A percentile compares a stretch with the other conserved stretches of the same genome.
Evolutionary conservation across 2,888 invertebrate species (phyloP).

Genomic region (Ophraella communa): DNA sequence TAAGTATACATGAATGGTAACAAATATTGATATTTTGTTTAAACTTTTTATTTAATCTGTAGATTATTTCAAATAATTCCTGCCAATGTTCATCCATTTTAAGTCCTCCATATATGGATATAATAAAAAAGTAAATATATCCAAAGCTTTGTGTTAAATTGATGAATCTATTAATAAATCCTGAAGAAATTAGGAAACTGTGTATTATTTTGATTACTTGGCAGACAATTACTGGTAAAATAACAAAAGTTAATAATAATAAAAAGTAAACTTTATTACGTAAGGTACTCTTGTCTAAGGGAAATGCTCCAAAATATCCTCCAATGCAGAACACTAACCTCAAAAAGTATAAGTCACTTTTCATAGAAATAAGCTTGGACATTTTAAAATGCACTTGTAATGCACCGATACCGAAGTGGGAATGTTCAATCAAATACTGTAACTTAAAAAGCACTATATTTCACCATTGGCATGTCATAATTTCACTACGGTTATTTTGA

Average conservation of each 20-base stretch:
- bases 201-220: background rate
- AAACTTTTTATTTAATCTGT: background rate
- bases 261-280: background rate
- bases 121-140: background rate
- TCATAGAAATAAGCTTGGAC: background rate
- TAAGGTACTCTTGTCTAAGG: background rate
- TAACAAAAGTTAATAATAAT: background rate
- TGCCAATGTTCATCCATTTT: background rate
- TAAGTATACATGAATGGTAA: background rate
- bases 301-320: background rate
- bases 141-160: background rate
- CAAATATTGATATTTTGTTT: background rate
- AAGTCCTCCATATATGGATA: background rate
- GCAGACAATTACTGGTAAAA: background rate
- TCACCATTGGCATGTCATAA: no score
- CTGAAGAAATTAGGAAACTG: background rate
- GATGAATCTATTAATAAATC: background rate
- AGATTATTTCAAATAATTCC: background rate
- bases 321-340: background rate
- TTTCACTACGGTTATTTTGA: no score
- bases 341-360: slow-evolving; percentile 3
- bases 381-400: background rate
- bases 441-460: no score
- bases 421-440: no score
- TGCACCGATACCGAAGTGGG: no score